phyloP scores from a whole-genome alignment of 2,888 invertebrate species.

The Gibbula magus region DNA sequence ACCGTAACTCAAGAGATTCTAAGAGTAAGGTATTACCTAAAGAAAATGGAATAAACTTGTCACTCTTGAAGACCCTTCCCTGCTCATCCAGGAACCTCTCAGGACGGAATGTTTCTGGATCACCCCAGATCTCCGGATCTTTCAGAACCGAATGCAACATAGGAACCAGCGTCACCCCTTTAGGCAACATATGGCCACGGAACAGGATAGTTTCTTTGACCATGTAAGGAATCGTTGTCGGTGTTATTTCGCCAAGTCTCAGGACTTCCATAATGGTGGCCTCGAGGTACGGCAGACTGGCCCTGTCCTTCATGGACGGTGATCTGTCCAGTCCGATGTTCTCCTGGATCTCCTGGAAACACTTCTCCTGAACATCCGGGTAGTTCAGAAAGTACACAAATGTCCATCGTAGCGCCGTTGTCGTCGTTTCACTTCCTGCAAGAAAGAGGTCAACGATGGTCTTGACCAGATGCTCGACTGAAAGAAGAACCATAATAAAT shows the following conservation, averaged over 20 bases:
- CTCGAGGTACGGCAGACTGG: slow-evolving; percentile 52
- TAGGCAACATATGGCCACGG: slow-evolving; percentile 63
- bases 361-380: slow-evolving; percentile 78
- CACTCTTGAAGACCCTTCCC: slow-evolving; percentile 29
- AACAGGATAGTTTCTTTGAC: slow-evolving; percentile 52
- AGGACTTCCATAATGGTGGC: slow-evolving; percentile 64
- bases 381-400: slow-evolving; percentile 87
- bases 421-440: slow-evolving; percentile 81
- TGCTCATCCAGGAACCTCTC: slow-evolving; percentile 52
- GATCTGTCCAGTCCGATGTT: slow-evolving; percentile 68
- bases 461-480: not conserved
- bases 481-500: not conserved
- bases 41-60: slow-evolving; percentile 41
- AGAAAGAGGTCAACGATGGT: slow-evolving; percentile 50
- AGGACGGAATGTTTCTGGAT: slow-evolving; percentile 54
- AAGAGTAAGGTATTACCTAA: not conserved
- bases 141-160: slow-evolving; percentile 56
- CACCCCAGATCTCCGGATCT: slow-evolving; percentile 47
- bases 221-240: slow-evolving; percentile 49
- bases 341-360: slow-evolving; percentile 48
- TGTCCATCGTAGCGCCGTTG: slow-evolving; percentile 89
- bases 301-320: slow-evolving; percentile 47
- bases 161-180: slow-evolving; percentile 46
- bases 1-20: too few species aligned
- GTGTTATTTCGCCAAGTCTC: slow-evolving; percentile 56